Evolutionary conservation across 1,140 invertebrate species (phyloP).

Genomic region (Drosophila simulans): DNA sequence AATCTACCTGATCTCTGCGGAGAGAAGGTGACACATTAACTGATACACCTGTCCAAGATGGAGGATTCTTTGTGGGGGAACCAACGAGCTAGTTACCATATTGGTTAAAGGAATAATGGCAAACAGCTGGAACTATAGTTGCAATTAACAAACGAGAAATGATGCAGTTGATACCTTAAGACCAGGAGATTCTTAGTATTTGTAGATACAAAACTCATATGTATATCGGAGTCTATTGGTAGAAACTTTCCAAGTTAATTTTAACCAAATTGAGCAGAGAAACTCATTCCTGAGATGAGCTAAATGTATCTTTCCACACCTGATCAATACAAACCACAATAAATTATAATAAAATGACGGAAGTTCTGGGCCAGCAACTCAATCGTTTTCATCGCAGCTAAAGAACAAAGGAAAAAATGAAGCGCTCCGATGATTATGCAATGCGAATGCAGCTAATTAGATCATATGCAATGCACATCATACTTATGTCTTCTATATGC

Average conservation of each 20-base stretch:
- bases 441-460: conserved; percentile 42
- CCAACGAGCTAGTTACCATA: conserved; percentile 10
- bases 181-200: neutral
- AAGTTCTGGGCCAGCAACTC: conserved; percentile 7
- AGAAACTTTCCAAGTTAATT: neutral
- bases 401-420: conserved; percentile 19
- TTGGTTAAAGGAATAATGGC: conserved; percentile 18
- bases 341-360: conserved; percentile 5
- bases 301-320: neutral
- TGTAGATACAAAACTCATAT: no score
- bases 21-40: conserved; percentile 19
- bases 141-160: conserved; percentile 1
- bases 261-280: no score
- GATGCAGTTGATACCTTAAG: neutral
- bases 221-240: no score
- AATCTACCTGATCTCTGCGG: neutral
- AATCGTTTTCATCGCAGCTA: neutral
- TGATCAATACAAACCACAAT: neutral
- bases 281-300: neutral
- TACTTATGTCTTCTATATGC: conserved; percentile 19
- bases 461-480: conserved; percentile 19
- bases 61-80: conserved; percentile 26
- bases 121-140: conserved; percentile 3
- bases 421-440: conserved; percentile 38
- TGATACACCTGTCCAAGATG: conserved; percentile 14